Evolutionary conservation across 2,797 vertebrate genomes (phyloP).

Genomic region (Babyrousa celebensis): DNA sequence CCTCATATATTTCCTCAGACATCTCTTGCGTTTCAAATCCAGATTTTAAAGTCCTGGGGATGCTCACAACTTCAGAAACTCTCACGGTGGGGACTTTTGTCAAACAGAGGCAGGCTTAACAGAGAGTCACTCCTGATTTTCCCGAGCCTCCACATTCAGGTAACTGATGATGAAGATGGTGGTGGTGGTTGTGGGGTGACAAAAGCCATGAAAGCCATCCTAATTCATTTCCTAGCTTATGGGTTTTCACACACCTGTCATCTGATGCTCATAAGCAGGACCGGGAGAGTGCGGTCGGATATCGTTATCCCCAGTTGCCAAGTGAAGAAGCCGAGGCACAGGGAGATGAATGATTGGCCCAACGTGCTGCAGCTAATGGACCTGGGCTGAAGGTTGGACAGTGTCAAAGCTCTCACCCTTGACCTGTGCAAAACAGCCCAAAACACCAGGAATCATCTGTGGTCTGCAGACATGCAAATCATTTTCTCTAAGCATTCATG

Average conservation of each 20-base stretch:
- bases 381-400: not conserved
- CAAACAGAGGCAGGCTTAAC: not conserved
- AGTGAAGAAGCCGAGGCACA: conserved; percentile 61
- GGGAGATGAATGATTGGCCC: conserved; percentile 47
- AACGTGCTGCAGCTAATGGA: conserved; percentile 46
- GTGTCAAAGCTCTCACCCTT: conserved; percentile 65
- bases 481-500: conserved; percentile 43
- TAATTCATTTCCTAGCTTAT: not conserved
- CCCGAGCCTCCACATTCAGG: not conserved
- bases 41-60: not conserved
- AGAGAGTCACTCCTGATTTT: not conserved
- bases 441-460: not conserved
- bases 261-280: not conserved
- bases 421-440: conserved; percentile 57
- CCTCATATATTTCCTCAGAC: not conserved
- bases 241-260: conserved; percentile 23
- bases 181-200: rapidly evolving
- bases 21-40: not conserved
- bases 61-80: not conserved
- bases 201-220: not conserved
- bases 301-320: conserved; percentile 19
- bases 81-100: not conserved
- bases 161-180: not conserved
- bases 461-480: conserved; percentile 64
- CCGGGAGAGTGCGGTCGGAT: not conserved